Evolutionary conservation across 2,888 invertebrate species (phyloP).

Genomic region (Synergus laeviventris): DNA sequence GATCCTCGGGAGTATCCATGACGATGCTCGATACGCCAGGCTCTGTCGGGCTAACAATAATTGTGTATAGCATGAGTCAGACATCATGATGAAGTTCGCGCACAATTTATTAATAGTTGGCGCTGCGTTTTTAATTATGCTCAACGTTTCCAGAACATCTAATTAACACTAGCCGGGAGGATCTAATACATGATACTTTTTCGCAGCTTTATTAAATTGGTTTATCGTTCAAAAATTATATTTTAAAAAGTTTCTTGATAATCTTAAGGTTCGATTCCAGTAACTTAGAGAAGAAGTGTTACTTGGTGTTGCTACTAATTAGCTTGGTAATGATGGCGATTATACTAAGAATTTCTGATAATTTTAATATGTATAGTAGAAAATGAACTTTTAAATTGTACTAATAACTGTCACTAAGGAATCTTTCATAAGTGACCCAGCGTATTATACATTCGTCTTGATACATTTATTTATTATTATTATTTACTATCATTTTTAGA

Average conservation of each 20-base stretch:
- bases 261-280: no score
- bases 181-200: not conserved
- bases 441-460: no score
- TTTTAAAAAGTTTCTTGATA: not conserved
- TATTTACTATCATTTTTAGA: no score
- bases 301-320: no score
- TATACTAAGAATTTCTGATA: no score
- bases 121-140: slow-evolving; percentile 13
- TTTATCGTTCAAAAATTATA: not conserved
- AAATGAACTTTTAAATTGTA: no score
- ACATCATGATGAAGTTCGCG: slow-evolving; percentile 1
- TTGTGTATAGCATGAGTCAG: slow-evolving; percentile 43
- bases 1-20: slow-evolving; percentile 47
- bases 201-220: not conserved
- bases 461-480: no score
- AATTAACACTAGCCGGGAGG: slow-evolving; percentile 7
- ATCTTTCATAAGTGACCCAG: no score
- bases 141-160: not conserved
- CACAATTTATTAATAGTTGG: slow-evolving; percentile 14
- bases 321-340: no score
- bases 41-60: slow-evolving; percentile 43
- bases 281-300: no score
- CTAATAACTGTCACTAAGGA: no score
- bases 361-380: no score
- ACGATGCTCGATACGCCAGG: slow-evolving; percentile 10